phyloP scores from a whole-genome alignment of 2,888 invertebrate genomes.

The Himalopsyche tibetana region DNA sequence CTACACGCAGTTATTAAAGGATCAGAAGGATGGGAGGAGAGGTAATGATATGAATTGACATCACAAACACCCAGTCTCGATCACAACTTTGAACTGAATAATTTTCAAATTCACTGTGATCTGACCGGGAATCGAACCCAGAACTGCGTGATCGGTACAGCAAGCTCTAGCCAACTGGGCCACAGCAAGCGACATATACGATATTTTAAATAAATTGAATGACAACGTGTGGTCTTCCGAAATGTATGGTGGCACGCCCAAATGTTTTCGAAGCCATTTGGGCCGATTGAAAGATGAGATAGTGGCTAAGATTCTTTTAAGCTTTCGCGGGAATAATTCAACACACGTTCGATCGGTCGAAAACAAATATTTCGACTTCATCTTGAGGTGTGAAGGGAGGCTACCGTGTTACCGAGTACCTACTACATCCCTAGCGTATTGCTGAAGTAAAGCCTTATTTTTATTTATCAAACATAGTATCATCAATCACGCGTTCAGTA shows the following conservation, averaged over 20 bases:
- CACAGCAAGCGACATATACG: too few relatives aligned
- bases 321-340: slow-evolving; percentile 61
- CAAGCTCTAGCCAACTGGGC: too few relatives aligned
- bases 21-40: too few relatives aligned
- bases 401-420: background rate
- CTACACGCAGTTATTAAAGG: too few relatives aligned
- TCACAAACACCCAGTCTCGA: too few relatives aligned
- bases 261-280: slow-evolving; percentile 62
- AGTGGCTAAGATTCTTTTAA: slow-evolving; percentile 57
- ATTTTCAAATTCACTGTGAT: too few relatives aligned
- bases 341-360: slow-evolving; percentile 55
- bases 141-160: too few relatives aligned
- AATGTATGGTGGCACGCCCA: slow-evolving; percentile 52
- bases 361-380: slow-evolving; percentile 60
- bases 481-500: background rate
- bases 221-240: background rate
- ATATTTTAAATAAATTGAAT: background rate
- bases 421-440: background rate
- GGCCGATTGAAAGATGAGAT: slow-evolving; percentile 63
- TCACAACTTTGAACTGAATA: too few relatives aligned
- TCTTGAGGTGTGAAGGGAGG: slow-evolving; percentile 35
- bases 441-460: background rate
- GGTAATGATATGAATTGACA: too few relatives aligned
- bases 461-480: background rate
- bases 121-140: too few relatives aligned